phyloP scores from a whole-genome alignment of 2,888 invertebrate species.

The Metopia argyrocephala region DNA sequence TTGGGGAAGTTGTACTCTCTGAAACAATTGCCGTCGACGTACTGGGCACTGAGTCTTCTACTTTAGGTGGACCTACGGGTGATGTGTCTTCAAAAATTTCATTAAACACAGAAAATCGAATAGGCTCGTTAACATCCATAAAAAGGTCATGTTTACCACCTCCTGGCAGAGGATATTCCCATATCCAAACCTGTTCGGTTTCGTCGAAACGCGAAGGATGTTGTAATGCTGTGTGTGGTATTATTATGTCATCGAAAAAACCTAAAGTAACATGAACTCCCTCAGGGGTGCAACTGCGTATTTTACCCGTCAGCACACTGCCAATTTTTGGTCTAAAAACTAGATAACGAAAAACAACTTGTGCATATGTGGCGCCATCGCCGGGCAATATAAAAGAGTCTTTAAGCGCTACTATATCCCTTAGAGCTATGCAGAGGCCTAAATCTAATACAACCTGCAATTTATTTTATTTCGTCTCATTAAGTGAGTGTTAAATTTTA shows the following conservation, averaged over 20 bases:
- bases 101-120: slow-evolving; percentile 92
- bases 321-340: slow-evolving; percentile 97
- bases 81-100: slow-evolving; percentile 94
- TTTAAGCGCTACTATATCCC: slow-evolving; percentile 92
- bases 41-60: slow-evolving; percentile 75
- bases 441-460: slow-evolving; percentile 93
- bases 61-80: slow-evolving; percentile 85
- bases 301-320: slow-evolving; percentile 95
- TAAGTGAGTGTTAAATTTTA: slow-evolving; percentile 27
- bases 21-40: slow-evolving; percentile 71
- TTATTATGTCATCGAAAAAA: slow-evolving; percentile 97
- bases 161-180: slow-evolving; percentile 94
- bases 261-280: slow-evolving; percentile 96
- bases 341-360: slow-evolving; percentile 94
- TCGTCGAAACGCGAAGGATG: slow-evolving; percentile 96
- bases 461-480: background rate
- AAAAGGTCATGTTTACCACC: slow-evolving; percentile 92
- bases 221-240: slow-evolving; percentile 93
- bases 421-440: slow-evolving; percentile 95
- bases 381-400: slow-evolving; percentile 97
- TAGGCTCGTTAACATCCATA: slow-evolving; percentile 94
- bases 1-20: slow-evolving; percentile 67
- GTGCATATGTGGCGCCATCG: slow-evolving; percentile 96
- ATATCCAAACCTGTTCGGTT: slow-evolving; percentile 95
- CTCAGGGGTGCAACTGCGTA: slow-evolving; percentile 92